Conservation (phyloP, 2,797 vertebrate genomes). For the Syngnathus rostellatus region DNA sequence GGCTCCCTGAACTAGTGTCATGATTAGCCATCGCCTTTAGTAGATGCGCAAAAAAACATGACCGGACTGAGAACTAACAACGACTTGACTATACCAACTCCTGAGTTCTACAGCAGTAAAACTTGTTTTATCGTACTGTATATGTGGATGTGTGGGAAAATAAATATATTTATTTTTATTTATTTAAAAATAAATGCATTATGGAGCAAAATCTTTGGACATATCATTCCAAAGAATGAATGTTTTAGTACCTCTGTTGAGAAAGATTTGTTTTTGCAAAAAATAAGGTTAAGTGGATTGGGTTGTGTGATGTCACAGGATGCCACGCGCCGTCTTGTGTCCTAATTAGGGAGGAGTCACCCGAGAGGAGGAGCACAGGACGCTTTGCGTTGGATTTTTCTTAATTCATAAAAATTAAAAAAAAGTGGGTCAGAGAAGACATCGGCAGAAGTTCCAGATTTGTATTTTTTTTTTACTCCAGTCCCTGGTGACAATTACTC, state of each 20-base stretch:
- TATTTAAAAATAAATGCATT: too few species aligned
- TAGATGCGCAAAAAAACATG: background rate
- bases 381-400: conserved; percentile 64
- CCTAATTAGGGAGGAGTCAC: conserved; percentile 73
- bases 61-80: background rate
- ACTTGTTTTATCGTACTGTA: background rate
- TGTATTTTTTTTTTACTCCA: conserved; percentile 58
- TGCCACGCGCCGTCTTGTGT: conserved; percentile 42
- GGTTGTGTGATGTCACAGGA: conserved; percentile 29
- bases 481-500: conserved; percentile 74
- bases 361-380: conserved; percentile 73
- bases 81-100: background rate
- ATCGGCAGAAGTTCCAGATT: conserved; percentile 68
- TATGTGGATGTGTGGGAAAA: background rate
- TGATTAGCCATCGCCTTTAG: conserved; percentile 39
- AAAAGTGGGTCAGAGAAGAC: conserved; percentile 71
- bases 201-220: too few species aligned
- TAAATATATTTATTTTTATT: too few species aligned
- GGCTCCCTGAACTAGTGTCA: conserved; percentile 47
- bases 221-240: too few species aligned
- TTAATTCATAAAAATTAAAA: conserved; percentile 29
- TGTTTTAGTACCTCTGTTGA: background rate
- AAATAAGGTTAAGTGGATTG: conserved; percentile 64
- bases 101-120: background rate
- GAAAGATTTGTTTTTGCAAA: conserved; percentile 5